Percentiles rank a stretch among this genome's conserved stretches.
Conservation (phyloP, 2,888 invertebrate genomes). For the Volucella zonaria region DNA sequence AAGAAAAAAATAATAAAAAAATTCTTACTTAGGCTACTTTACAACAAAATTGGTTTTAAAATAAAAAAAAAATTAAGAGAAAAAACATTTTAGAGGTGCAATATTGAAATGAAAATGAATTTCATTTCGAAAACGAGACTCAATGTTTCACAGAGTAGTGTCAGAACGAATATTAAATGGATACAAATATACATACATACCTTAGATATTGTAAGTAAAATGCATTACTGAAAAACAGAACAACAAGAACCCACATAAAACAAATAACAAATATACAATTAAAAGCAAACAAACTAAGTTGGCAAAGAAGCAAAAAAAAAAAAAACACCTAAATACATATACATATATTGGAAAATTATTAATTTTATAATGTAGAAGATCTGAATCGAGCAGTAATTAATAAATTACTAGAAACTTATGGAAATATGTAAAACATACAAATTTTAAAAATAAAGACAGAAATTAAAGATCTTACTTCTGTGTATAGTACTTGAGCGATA, state of each 20-base stretch:
- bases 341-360: constrained; percentile 42
- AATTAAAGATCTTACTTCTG: constrained; percentile 21
- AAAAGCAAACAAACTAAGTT: constrained; percentile 18
- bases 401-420: constrained; percentile 32
- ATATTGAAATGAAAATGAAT: constrained; percentile 44
- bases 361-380: constrained; percentile 65
- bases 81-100: constrained; percentile 44
- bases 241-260: neutral
- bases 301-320: constrained; percentile 7
- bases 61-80: neutral
- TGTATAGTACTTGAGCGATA: neutral
- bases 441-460: constrained; percentile 53
- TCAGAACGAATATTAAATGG: constrained; percentile 46
- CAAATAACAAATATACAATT: constrained; percentile 12
- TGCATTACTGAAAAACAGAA: constrained; percentile 33
- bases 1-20: constrained; percentile 9
- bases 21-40: constrained; percentile 30
- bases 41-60: constrained; percentile 27
- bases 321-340: neutral
- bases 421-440: constrained; percentile 58
- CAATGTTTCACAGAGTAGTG: constrained; percentile 28
- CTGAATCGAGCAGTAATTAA: constrained; percentile 34
- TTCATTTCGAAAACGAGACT: constrained; percentile 33
- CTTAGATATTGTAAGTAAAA: constrained; percentile 48
- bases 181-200: constrained; percentile 60